Base-by-base conservation (phyloP, 1,140 invertebrate species). In the Lepidurus arcticus region DNA sequence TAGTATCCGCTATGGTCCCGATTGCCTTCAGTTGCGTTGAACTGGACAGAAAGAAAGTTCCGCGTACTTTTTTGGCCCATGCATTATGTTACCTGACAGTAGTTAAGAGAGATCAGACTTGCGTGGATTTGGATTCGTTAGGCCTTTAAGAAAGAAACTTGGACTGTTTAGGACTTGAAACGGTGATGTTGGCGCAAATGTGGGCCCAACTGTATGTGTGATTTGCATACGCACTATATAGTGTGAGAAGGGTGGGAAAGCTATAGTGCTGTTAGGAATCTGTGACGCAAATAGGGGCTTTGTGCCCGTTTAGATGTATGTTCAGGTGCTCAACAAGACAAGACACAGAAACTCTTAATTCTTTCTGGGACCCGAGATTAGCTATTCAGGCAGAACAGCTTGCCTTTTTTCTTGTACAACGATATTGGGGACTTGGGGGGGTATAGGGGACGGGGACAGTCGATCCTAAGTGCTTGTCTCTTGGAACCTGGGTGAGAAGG, bases 151-250 rank as follows among this genome's bases (percentile, higher is more conserved):
- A 34, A 34, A 34, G 34, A 34, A 34, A 4, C 34, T 34, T 34
- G 3, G 34, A 3, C 34, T 34, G 1, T 34, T 34, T 34, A 34
- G 3, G 34, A 4, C 34, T 4, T 34, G 3, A 34, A 34, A 34
- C 34, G 34, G 34, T 34, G 34, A 34, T 34, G 34, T 34, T 21
- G 53, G 6, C 53, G 10, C 53, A 21, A 4, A 13, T 21, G 53
- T 65, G 53, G 53, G 21, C 34, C 53, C 53, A 65, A 65, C 53
- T 65, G 53, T 65, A 21, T 16, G 53, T 65, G 53, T 65, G n/a
- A 65, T 65, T 65, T 65, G 53, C 53, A 65, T 65, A 65, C 1
- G 53, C 34, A 4, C 16, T 7, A 65, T 7, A 65, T 13, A 13
- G 53, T n/a, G 21, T 21, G 9, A 65, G 5, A 65, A 21, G 53